Evolutionary conservation across 1,140 invertebrate species (phyloP).

Genomic region (Piezodorus guildinii): DNA sequence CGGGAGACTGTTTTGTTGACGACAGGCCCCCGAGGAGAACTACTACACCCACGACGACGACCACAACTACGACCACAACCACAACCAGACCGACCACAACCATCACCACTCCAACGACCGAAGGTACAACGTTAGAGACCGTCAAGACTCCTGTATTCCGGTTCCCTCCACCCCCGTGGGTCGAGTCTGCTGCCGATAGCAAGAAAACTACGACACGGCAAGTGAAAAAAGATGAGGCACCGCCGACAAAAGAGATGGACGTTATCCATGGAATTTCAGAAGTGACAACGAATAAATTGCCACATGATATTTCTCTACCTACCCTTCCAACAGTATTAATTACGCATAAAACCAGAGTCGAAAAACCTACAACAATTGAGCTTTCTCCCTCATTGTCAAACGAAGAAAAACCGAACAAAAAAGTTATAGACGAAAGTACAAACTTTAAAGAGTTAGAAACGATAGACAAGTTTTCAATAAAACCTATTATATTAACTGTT

Average conservation of each 20-base stretch:
- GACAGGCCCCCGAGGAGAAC: conserved; percentile 16
- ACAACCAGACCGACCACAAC: conserved; percentile 1
- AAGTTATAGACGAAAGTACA: neutral
- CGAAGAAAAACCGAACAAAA: neutral
- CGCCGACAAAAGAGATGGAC: no score
- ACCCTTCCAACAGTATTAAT: neutral
- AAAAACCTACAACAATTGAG: neutral
- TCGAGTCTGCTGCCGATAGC: neutral
- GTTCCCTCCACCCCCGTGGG: conserved; percentile 7
- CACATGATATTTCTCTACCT: neutral
- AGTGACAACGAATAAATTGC: neutral
- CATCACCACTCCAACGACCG: neutral
- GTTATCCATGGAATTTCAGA: no score
- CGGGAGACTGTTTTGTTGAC: conserved; percentile 45
- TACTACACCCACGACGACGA: neutral
- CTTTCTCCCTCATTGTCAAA: neutral
- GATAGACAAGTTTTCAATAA: no score
- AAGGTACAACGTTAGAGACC: neutral
- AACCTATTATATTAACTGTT: no score
- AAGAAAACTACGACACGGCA: neutral
- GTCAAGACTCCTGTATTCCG: neutral
- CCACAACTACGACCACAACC: conserved; percentile 12
- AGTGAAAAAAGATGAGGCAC: no score
- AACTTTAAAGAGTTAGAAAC: neutral
- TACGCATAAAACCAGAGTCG: neutral